Base-by-base conservation (phyloP, 2,113 vertebrate genomes). In the Ammodytes dubius region DNA sequence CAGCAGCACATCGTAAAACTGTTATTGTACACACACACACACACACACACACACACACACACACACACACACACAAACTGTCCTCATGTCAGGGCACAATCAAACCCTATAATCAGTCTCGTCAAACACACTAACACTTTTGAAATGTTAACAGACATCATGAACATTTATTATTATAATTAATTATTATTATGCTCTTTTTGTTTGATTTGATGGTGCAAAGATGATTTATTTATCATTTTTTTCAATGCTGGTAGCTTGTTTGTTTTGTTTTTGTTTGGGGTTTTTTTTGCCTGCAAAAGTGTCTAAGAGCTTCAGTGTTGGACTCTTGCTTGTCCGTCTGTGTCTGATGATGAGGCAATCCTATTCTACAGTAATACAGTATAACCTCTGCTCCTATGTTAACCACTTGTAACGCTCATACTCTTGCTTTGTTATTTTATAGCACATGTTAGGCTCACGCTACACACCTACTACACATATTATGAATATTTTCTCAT, bases 401-500 rank as follows among this genome's bases (percentile, higher is more conserved):
- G 95, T 97, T 98, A 98, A 97, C 96, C 96, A 97, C 96, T 96
- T 93, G 83, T 95, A 93, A 92, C 95, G 95, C 95, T 95, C 94
- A 96, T 96, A 96, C 90, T 93, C 93, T 27, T 94, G 96, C 96
- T 96, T 76, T 93, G 93, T 92, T 92, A 87, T 97, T 97, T 98
- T 96, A 95, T 97, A 96, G 95, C 95, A 95, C 95, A 94, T 97
- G 95, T 97, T 97, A 95, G 95, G 93, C 95, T 95, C 95, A 95
- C 96, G 91, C 96, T 94, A 93, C 88, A 95, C 95, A 95, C 96
- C 93, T 95, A 96, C 79, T 86, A 85, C 80, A 88, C 77, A 92
- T 87, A 89, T 89, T 97, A 97, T 96, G 95, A 93, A 96, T 98
- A 98, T 99, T 99, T 98, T 99, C 97, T 98, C 97, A 98, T 97